phyloP scores from a whole-genome alignment of 2,888 invertebrate genomes.

The Conus canariensis region DNA sequence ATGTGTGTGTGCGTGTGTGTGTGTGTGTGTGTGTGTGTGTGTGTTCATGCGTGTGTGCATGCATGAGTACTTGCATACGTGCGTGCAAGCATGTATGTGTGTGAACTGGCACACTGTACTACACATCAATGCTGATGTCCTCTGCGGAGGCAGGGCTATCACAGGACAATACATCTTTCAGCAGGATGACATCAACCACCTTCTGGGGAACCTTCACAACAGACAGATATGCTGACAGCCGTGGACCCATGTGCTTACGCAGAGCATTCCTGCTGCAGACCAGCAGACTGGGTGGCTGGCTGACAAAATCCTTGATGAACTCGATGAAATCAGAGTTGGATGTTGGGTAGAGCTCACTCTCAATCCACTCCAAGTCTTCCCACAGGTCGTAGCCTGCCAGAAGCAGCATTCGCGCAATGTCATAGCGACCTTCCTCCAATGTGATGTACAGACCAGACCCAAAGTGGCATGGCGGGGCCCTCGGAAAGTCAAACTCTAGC shows the following conservation, averaged over 20 bases:
- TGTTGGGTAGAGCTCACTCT: conserved; percentile 45
- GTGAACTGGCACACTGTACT: not conserved
- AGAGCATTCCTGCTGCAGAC: conserved; percentile 43
- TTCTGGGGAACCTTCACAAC: conserved; percentile 31
- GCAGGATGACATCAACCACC: conserved; percentile 26
- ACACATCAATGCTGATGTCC: not conserved
- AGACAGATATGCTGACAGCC: conserved; percentile 15
- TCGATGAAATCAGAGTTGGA: conserved; percentile 43
- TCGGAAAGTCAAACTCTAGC: conserved; percentile 46
- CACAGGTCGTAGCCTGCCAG: conserved; percentile 48
- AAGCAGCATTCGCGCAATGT: conserved; percentile 44
- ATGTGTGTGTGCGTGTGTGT: no score
- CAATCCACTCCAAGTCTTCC: conserved; percentile 52
- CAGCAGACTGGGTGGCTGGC: conserved; percentile 43
- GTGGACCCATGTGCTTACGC: conserved; percentile 37
- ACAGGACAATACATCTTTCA: conserved; percentile 37
- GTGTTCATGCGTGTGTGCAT: no score
- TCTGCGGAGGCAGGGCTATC: conserved; percentile 15
- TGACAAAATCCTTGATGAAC: conserved; percentile 34
- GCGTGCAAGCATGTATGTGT: no score
- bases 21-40: no score
- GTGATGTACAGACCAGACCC: conserved; percentile 50
- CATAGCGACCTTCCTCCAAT: conserved; percentile 45
- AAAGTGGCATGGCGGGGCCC: conserved; percentile 49
- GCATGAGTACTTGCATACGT: no score